Evolutionary conservation across 2,888 invertebrate species (phyloP), one percentile per base, ranked within the genome.

Genomic region (Choreutis nemorana): DNA sequence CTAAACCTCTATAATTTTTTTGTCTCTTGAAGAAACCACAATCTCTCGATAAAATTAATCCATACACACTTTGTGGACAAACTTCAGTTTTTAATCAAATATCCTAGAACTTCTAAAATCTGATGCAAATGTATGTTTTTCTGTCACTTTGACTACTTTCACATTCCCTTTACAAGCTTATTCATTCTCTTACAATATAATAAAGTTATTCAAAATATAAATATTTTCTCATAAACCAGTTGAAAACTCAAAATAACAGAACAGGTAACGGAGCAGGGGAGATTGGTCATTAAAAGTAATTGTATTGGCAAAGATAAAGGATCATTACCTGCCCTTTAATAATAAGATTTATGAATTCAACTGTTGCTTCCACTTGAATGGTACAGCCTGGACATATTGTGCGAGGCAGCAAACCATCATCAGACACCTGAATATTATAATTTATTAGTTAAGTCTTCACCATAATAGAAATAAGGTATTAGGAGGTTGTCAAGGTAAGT

Each of bases 301-400:
- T n/a, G 3, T 23, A 31, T 7, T 18, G n/a, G 31, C 15, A 23
- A 27, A 22, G 15, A 12, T n/a, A 16, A 11, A 16, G 5, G 5
- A 14, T 26, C 28, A 32, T 38, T 45, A 79, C 80, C 62, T 90
- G 90, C 2, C 90, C 90, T 47, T 82, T 82, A 30, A 86, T 75
- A 39, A 91, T 83, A 10, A 89, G 64, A 42, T 87, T 85, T 45
- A 91, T 82, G 59, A 91, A 91, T 46, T 87, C 84, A 31, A 86
- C 84, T 12, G 89, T 87, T 23, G 88, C 84, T 56, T 89, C 87
- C 42, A 90, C 53, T 54, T 89, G 89, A 33, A 89, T 85, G 36
- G 86, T 86, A 48, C 91, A 91, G 22, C 87, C 87, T 5, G 87
- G 87, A 50, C 91, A 91, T 42, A 91, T 86, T 11, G 85, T 86